Conservation (phyloP, 2,113 vertebrate genomes). For the Phrynosoma platyrhinos region DNA sequence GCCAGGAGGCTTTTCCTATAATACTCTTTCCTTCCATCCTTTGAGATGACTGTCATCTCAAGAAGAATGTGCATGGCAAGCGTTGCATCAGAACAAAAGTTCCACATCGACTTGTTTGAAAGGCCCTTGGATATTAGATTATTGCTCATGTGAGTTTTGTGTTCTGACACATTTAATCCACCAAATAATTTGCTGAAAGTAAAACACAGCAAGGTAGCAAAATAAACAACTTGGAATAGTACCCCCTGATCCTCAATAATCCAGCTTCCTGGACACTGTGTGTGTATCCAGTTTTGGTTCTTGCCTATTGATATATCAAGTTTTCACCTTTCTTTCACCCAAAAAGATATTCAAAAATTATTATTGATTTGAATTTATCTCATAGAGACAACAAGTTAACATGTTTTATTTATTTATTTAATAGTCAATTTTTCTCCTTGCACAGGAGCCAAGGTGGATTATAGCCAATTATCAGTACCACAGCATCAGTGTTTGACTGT, state of each 20-base stretch:
- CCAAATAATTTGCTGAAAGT: background rate
- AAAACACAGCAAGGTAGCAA: background rate
- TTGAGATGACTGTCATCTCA: conserved; percentile 3
- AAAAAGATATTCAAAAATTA: conserved; percentile 41
- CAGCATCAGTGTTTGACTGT: background rate
- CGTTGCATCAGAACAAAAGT: conserved; percentile 1
- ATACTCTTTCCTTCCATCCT: background rate
- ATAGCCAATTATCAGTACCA: background rate
- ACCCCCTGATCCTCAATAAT: background rate
- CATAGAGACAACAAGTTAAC: background rate
- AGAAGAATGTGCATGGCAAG: background rate
- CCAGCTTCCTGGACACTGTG: background rate
- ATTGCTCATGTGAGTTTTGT: background rate
- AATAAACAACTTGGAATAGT: background rate
- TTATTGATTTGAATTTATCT: conserved; percentile 33
- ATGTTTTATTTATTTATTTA: too few relatives aligned
- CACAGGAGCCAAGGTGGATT: too few relatives aligned
- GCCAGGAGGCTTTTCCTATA: background rate
- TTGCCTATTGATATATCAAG: background rate
- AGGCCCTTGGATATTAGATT: background rate
- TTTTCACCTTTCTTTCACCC: conserved; percentile 30
- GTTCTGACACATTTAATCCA: background rate
- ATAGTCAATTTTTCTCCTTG: too few relatives aligned
- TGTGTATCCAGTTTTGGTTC: background rate
- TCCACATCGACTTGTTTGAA: background rate